Percentiles rank a stretch among this genome's conserved stretches.
Evolutionary conservation across 1,140 invertebrate genomes (phyloP).

Genomic region (Aphaenogaster ashmeadi): DNA sequence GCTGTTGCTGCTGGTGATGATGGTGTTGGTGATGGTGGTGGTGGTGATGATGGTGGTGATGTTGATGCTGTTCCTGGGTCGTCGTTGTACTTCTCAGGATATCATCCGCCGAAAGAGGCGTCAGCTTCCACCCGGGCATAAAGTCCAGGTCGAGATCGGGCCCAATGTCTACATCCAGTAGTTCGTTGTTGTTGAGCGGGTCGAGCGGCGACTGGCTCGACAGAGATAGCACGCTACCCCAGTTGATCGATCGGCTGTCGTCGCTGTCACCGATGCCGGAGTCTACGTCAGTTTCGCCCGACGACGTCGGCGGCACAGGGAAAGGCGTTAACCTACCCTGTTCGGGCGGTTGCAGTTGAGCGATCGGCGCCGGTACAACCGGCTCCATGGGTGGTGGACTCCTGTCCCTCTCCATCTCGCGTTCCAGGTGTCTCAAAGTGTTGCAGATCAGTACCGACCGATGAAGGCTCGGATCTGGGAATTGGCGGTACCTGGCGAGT

Average conservation of each 20-base stretch:
- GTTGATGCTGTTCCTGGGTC: slow-evolving; percentile 76
- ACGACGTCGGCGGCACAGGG: slow-evolving; percentile 86
- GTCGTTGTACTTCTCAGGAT: slow-evolving; percentile 87
- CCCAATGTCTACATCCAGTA: slow-evolving; percentile 89
- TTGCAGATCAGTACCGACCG: slow-evolving; percentile 98
- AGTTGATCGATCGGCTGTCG: slow-evolving; percentile 93
- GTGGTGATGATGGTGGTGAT: slow-evolving; percentile 72
- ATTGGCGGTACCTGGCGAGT: slow-evolving; percentile 94
- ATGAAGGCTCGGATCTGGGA: slow-evolving; percentile 95
- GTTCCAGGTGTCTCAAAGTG: slow-evolving; percentile 95
- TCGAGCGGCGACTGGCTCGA: slow-evolving; percentile 94
- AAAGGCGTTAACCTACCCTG: slow-evolving; percentile 90
- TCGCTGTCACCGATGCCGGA: slow-evolving; percentile 94
- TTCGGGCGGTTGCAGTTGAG: slow-evolving; percentile 86
- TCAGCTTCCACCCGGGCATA: slow-evolving; percentile 90
- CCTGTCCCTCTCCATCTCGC: slow-evolving; percentile 94
- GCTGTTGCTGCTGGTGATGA: slow-evolving; percentile 65
- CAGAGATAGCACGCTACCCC: slow-evolving; percentile 95
- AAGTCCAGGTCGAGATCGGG: slow-evolving; percentile 88
- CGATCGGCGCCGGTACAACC: slow-evolving; percentile 83
- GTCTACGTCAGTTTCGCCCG: slow-evolving; percentile 89
- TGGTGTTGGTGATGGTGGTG: slow-evolving; percentile 69
- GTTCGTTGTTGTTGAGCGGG: slow-evolving; percentile 93
- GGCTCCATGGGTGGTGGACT: slow-evolving; percentile 85
- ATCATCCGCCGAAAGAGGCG: slow-evolving; percentile 90